Conservation (phyloP, 2,113 vertebrate genomes). For the Perccottus glenii region DNA sequence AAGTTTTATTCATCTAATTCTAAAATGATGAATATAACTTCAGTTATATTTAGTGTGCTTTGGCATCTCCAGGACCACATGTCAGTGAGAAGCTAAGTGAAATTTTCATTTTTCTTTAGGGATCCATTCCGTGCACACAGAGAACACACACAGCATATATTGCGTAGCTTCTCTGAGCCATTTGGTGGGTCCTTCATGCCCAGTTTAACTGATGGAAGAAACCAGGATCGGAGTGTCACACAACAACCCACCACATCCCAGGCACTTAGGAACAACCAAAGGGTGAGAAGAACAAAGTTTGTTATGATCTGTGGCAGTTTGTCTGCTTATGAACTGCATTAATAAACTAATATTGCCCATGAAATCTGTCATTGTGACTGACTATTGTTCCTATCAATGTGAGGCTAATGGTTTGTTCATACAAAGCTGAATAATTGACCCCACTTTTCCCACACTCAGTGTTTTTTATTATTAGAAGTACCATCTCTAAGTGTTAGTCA, state of each 20-base stretch:
- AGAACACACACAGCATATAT: constrained; percentile 85
- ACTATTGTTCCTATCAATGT: too few relatives aligned
- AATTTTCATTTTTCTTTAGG: constrained; percentile 65
- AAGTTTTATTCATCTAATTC: too few relatives aligned
- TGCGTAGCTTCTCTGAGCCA: constrained; percentile 87
- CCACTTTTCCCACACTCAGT: background rate
- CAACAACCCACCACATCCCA: constrained; percentile 43
- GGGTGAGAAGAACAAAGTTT: constrained; percentile 79
- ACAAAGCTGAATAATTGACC: too few relatives aligned
- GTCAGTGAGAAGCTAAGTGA: background rate
- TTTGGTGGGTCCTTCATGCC: constrained; percentile 78
- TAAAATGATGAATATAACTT: too few relatives aligned
- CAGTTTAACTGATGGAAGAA: constrained; percentile 77
- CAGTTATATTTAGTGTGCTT: background rate
- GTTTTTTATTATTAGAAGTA: constrained; percentile 6
- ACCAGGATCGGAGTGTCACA: constrained; percentile 34
- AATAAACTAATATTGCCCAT: background rate
- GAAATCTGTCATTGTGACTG: too few relatives aligned
- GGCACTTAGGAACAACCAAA: constrained; percentile 60
- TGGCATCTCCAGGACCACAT: background rate
- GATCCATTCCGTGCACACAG: constrained; percentile 87
- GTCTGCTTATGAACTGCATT: background rate
- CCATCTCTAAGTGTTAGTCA: constrained; percentile 43
- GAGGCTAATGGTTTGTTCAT: too few relatives aligned
- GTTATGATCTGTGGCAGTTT: background rate